These are phyloP conservation scores for Amphiprion percula DNA, from an alignment of 2,113 vertebrate species.

Conservation along the genomic window DNA sequence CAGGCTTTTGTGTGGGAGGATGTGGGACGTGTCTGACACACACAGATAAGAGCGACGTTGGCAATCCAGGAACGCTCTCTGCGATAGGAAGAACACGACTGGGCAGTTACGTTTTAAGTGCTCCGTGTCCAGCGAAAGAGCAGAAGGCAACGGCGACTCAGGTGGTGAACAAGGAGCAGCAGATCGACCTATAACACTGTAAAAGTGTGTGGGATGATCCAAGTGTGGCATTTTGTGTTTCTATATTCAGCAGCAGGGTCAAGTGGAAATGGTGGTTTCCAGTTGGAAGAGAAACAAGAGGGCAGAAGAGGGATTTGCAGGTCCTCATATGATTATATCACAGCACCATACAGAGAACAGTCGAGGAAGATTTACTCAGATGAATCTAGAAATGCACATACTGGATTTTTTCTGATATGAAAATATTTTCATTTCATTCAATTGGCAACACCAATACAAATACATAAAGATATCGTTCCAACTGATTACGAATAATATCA, in stretches of 20 bases:
- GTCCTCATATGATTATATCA: too few relatives aligned
- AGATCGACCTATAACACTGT: constrained; percentile 10
- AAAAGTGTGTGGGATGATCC: constrained; percentile 20
- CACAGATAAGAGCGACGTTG: constrained; percentile 54
- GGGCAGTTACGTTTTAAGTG: neutral
- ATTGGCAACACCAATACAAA: too few relatives aligned
- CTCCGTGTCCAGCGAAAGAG: constrained; percentile 4
- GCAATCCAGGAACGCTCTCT: constrained; percentile 1
- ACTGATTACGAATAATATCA: too few relatives aligned
- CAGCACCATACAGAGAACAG: too few relatives aligned
- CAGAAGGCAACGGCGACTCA: neutral
- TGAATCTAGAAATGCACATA: too few relatives aligned
- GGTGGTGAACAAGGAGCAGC: neutral
- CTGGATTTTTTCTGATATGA: too few relatives aligned
- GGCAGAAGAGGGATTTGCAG: neutral
- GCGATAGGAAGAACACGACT: neutral
- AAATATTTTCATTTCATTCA: too few relatives aligned
- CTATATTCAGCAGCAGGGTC: constrained; percentile 24
- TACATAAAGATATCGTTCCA: too few relatives aligned
- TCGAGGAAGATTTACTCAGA: too few relatives aligned
- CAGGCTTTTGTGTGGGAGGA: constrained; percentile 40
- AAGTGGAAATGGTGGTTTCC: constrained; percentile 1
- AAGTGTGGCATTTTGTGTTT: constrained; percentile 12
- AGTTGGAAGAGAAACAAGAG: too few relatives aligned
- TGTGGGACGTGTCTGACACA: constrained; percentile 18